phyloP scores from a whole-genome alignment of 2,888 invertebrate genomes.

The Drepanosiphum platanoidis region DNA sequence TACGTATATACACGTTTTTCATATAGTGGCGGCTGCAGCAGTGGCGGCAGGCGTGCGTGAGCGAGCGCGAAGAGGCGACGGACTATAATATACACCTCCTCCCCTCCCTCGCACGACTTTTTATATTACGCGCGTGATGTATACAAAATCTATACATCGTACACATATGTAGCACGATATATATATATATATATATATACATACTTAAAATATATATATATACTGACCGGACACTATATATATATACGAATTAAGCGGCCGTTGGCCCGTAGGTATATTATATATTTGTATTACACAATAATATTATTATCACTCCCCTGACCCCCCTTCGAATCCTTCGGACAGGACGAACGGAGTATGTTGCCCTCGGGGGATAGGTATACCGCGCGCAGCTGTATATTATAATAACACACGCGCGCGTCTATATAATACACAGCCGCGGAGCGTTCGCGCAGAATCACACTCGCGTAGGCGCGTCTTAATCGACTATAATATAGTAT shows the following conservation, averaged over 20 bases:
- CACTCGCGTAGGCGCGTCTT: not conserved
- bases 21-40: not conserved
- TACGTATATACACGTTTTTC: not conserved
- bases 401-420: too few species aligned
- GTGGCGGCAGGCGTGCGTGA: not conserved
- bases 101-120: not conserved
- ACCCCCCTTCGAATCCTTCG: not conserved
- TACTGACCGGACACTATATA: too few species aligned
- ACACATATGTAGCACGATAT: not conserved
- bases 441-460: not conserved
- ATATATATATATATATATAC: too few species aligned
- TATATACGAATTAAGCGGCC: slow-evolving; percentile 39
- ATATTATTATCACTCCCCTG: not conserved
- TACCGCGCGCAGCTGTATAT: not conserved
- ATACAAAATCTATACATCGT: not conserved
- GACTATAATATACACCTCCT: too few species aligned
- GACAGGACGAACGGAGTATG: not conserved
- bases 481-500: not conserved
- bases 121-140: not conserved
- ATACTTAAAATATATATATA: not conserved
- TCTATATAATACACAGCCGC: too few species aligned
- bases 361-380: not conserved
- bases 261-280: slow-evolving; percentile 3
- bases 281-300: not conserved
- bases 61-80: too few species aligned